Percentiles rank a stretch among this genome's conserved stretches.
phyloP scores from a whole-genome alignment of 2,888 invertebrate genomes.

The Microctonus hyperodae region DNA sequence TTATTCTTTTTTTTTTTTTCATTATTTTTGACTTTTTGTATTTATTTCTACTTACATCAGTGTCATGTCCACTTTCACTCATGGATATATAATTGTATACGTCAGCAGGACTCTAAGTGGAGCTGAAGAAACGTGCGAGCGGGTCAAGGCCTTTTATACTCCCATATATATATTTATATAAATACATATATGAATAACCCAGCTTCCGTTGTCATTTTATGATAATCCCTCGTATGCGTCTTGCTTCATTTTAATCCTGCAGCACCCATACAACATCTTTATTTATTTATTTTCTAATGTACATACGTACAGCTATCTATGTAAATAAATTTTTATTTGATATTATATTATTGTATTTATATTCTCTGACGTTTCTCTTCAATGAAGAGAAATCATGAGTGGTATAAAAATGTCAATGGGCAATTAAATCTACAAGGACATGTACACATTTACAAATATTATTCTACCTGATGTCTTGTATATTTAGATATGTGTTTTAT shows the following conservation, averaged over 20 bases:
- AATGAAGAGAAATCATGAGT: not conserved
- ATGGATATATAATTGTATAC: slow-evolving; percentile 22
- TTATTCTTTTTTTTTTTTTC: too few relatives aligned
- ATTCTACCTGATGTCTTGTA: not conserved
- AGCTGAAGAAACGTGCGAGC: slow-evolving; percentile 24
- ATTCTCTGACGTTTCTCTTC: not conserved
- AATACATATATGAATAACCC: not conserved
- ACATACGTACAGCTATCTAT: not conserved
- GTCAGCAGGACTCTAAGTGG: slow-evolving; percentile 22
- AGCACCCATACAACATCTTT: not conserved
- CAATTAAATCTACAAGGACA: not conserved
- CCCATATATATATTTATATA: not conserved
- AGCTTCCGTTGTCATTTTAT: not conserved
- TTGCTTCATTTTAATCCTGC: not conserved
- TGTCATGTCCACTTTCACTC: slow-evolving; percentile 18
- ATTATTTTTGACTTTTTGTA: not conserved
- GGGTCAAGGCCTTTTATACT: slow-evolving; percentile 28
- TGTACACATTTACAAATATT: not conserved
- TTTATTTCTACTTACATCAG: slow-evolving; percentile 7
- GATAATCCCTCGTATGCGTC: not conserved
- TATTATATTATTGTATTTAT: not conserved
- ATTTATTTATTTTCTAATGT: not conserved
- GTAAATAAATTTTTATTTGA: not conserved
- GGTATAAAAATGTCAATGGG: not conserved
- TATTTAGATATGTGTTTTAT: not conserved